phyloP scores from a whole-genome alignment of 1,140 invertebrate species.

The Tenebrio molitor region DNA sequence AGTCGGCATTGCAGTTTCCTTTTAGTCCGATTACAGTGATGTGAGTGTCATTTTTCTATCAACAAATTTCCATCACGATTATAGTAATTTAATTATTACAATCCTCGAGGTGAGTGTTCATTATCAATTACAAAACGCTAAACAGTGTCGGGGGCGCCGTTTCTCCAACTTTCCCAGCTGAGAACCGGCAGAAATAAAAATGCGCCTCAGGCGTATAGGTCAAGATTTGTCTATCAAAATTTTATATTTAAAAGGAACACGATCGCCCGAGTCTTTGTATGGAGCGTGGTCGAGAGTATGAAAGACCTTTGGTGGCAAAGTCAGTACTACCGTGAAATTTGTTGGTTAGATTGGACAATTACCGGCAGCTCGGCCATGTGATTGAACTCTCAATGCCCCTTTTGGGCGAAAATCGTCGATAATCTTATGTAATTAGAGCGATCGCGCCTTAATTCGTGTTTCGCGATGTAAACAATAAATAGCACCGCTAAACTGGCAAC shows the following conservation, averaged over 20 bases:
- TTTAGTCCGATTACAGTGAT: constrained; percentile 37
- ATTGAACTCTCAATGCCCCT: not conserved
- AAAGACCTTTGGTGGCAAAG: no score
- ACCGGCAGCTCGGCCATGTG: not conserved
- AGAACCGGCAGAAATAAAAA: constrained; percentile 10
- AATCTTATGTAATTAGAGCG: not conserved
- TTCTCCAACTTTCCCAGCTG: not conserved
- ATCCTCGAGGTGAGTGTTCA: not conserved
- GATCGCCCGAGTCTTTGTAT: no score
- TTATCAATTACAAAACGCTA: constrained; percentile 6
- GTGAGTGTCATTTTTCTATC: constrained; percentile 42
- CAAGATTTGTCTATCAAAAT: constrained; percentile 24
- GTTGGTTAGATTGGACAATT: no score
- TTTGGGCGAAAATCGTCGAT: not conserved
- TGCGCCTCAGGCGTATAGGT: constrained; percentile 37
- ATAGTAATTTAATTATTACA: constrained; percentile 34
- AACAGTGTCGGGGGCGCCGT: not conserved
- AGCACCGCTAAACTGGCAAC: not conserved
- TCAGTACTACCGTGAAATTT: not conserved
- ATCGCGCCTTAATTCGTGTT: not conserved
- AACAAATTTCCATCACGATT: constrained; percentile 35
- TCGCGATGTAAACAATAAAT: constrained; percentile 31
- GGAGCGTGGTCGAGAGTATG: no score
- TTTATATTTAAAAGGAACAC: constrained; percentile 20
- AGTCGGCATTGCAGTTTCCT: constrained; percentile 10